Base-by-base conservation (phyloP, 1,140 invertebrate species). In the silkworm (Bombyx mori) region DNA sequence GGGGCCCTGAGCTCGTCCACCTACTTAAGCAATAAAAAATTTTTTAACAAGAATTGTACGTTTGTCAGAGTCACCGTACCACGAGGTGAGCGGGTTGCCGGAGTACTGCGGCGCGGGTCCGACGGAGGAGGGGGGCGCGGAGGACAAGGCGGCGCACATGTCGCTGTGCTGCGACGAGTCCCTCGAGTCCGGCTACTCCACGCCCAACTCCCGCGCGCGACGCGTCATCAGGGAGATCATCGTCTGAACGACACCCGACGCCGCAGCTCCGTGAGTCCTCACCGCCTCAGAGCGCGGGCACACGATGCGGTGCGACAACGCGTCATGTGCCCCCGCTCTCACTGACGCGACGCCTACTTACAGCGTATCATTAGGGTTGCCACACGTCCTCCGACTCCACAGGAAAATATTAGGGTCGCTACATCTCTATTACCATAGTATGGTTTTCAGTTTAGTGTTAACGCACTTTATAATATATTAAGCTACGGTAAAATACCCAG, bases 201-300 rank as follows among this genome's bases (percentile, higher is more conserved):
- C 96, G 58, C 96, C 96, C 47, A 97, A 97, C 88, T 96, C 95
- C 65, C 92, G 95, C 73, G 94, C 94, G 68, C 90, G 95, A 57
- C 89, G 96, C 77, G 95, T 98, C 76, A 97, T 98, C 73, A 91
- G 96, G 60, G 96, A 97, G 86, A 97, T 98, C 81, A 97, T 98
- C 83, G 96, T 98, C 77, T 98, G 93, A 94, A n/a, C 1, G 42
- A 7, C 50, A 26, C 35, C n/a, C 50, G 9, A 26, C 3, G 18
- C 26, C 42, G 0, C 9, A 9, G 5, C 42, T 6, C 42, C 10
- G 42, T 18, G 8, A 9, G 6, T 8, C 42, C n/a, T 2, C 10
- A n/a, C 52, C 42, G 42, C 18, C 52, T 43, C 12, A 18, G 12
- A 18, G 12, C 12, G 12, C 12, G 12, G 12, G 12, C 12, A 18